Evolutionary conservation across 2,797 vertebrate genomes (phyloP).

Genomic region (Ctenosaura bakeri): DNA sequence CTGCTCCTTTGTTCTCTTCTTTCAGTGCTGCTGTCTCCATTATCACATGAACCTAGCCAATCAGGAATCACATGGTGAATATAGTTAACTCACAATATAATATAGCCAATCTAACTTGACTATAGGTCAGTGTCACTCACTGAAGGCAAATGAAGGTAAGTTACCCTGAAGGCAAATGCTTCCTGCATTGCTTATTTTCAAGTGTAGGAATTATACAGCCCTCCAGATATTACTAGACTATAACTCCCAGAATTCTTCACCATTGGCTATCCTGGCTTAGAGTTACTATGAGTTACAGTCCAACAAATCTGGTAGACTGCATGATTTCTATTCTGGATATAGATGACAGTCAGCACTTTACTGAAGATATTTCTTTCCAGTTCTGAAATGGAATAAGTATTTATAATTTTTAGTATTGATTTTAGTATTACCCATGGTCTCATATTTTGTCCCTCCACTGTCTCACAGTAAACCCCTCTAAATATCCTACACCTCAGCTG

Average conservation of each 20-base stretch:
- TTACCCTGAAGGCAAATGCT: background rate
- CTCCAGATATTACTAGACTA: no score
- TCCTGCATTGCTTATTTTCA: background rate
- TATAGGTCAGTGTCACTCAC: background rate
- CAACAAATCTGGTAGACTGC: no score
- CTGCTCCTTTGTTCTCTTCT: background rate
- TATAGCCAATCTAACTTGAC: background rate
- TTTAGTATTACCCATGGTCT: background rate
- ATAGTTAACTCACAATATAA: background rate
- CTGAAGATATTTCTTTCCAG: no score
- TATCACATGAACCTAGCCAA: background rate
- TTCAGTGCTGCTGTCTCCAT: background rate
- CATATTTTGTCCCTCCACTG: background rate
- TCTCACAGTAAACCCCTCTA: background rate
- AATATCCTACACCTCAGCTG: background rate
- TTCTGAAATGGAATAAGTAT: no score
- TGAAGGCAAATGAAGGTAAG: background rate
- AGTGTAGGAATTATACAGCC: no score
- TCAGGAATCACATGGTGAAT: background rate
- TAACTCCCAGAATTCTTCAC: no score
- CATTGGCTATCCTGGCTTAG: no score
- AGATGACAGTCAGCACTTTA: no score
- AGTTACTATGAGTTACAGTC: no score
- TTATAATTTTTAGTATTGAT: no score
- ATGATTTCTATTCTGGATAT: no score